Evolutionary conservation across 2,888 invertebrate genomes (phyloP), one percentile per base, ranked within the genome.

Genomic region (Callinectes sapidus): DNA sequence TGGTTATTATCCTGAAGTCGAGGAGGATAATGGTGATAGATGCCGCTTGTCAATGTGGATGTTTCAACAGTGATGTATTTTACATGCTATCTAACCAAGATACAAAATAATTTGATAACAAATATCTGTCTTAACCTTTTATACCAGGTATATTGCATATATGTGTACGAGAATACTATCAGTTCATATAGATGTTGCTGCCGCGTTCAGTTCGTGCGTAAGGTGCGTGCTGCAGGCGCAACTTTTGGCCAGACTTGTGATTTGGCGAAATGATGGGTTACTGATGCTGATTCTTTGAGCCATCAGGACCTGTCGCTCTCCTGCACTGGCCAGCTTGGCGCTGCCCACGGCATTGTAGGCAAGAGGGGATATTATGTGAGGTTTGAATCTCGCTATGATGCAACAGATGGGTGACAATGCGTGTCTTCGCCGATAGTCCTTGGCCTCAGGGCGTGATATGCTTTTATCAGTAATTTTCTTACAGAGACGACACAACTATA

Each of bases 251-350:
- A 81, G 10, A 81, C 28, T 28, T 81, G 35, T 81, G 77, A 35
- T 81, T 81, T 81, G 77, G 77, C 32, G 32, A 35, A 81, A 81
- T 81, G 77, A 81, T 81, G 77, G 35, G 77, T 81, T 81, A 14
- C 77, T 81, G 77, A 28, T 14, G 32, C 77, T 14, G 66, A 32
- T 32, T 23, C 77, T 81, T 81, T 35, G 35, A 81, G 77, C 77
- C 32, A 32, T 81, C 77, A 81, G n/a, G 77, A 32, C 28, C 77
- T 35, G 35, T 32, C 32, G 13, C 32, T 32, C 2, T 32, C 23
- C 77, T 16, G 35, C 77, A 81, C 23, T 28, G 32, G 14, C 66
- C 71, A 10, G 8, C 71, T n/a, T n/a, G 71, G n/a, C 28, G n/a
- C 71, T 71, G n/a, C 77, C 77, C 1, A 28, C 35, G 77, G 77